A percentile compares a stretch with the other conserved stretches of the same genome.
Evolutionary conservation across 2,797 vertebrate genomes (phyloP).

Genomic region (Paramormyrops hopkinsi): DNA sequence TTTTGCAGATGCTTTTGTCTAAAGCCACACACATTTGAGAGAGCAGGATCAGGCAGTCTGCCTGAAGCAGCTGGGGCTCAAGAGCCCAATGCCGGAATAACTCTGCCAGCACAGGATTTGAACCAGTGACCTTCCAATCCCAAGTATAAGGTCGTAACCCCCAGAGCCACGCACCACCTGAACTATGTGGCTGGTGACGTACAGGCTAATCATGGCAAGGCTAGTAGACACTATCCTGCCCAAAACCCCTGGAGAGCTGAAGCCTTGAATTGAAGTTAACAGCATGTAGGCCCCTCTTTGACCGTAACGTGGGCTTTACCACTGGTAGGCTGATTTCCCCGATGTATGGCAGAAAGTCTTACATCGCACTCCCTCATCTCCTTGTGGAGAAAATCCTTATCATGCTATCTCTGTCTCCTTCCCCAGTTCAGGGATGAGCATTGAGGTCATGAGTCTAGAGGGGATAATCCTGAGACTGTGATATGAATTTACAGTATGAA

Average conservation of each 20-base stretch:
- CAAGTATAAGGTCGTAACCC: background rate
- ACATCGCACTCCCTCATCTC: background rate
- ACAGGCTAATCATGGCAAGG: background rate
- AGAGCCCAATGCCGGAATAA: background rate
- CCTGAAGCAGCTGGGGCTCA: background rate
- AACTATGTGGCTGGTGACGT: background rate
- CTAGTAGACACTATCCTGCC: background rate
- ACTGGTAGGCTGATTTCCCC: background rate
- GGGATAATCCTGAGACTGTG: background rate
- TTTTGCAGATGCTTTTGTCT: background rate
- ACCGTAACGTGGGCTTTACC: background rate
- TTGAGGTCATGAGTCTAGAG: background rate
- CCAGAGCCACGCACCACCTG: background rate
- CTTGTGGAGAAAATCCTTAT: background rate
- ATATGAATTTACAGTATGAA: background rate
- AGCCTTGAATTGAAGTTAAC: background rate
- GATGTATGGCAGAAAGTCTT: background rate
- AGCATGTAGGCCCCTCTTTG: background rate
- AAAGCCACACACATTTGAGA: background rate
- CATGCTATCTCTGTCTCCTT: background rate
- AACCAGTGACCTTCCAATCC: background rate
- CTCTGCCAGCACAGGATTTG: background rate
- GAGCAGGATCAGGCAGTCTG: background rate
- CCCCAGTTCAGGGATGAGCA: background rate
- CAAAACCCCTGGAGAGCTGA: background rate